phyloP scores from a whole-genome alignment of 2,797 vertebrate species.

The Pogoniulus pusillus region DNA sequence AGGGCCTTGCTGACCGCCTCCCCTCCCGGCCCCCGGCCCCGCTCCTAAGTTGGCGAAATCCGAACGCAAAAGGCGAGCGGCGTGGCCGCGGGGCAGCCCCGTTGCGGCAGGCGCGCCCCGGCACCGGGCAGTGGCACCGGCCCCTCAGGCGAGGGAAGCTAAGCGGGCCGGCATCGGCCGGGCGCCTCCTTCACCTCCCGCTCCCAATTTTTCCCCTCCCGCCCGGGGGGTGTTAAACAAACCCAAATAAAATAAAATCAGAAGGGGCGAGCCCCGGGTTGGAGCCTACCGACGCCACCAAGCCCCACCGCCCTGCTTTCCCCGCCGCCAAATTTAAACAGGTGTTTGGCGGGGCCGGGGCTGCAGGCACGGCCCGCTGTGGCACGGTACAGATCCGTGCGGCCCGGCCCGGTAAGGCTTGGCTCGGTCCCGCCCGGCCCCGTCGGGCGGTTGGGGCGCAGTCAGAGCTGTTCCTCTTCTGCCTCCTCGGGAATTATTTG shows the following conservation, averaged over 20 bases:
- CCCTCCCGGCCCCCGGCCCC: neutral
- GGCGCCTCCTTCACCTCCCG: neutral
- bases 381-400: neutral
- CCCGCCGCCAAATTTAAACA: conserved; percentile 47
- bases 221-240: neutral
- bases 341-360: conserved; percentile 26
- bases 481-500: neutral
- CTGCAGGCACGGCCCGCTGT: neutral
- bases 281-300: neutral
- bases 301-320: neutral
- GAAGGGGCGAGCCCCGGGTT: neutral
- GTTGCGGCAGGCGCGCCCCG: neutral
- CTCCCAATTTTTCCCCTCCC: neutral
- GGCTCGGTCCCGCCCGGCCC: neutral
- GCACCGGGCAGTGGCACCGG: neutral
- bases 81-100: neutral
- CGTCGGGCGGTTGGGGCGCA: neutral
- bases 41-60: neutral
- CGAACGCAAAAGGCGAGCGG: neutral
- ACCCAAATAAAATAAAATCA: conserved; percentile 10
- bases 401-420: neutral
- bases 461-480: neutral
- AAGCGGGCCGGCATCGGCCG: neutral
- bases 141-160: neutral
- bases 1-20: neutral